phyloP scores from a whole-genome alignment of 2,888 invertebrate genomes.

The Orthosia cruda region DNA sequence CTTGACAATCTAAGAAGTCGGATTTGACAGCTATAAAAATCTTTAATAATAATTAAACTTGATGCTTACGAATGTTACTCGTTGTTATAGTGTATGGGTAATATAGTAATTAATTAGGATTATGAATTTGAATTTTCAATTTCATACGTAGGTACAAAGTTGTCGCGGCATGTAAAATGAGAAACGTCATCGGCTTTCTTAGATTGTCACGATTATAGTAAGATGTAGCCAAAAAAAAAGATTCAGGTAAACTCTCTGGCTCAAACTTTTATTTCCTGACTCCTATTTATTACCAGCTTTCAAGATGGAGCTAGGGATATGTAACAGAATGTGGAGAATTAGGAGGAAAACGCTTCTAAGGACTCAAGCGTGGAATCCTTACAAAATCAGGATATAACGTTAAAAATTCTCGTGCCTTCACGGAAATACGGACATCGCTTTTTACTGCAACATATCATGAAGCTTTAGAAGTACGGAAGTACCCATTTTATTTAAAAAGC shows the following conservation, averaged over 20 bases:
- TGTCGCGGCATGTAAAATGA: too few species aligned
- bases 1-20: too few species aligned
- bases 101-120: too few species aligned
- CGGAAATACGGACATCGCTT: background rate
- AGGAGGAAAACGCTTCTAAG: slow-evolving; percentile 7
- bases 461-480: background rate
- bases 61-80: too few species aligned
- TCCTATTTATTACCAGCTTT: background rate
- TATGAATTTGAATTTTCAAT: too few species aligned
- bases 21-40: too few species aligned
- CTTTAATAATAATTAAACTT: too few species aligned
- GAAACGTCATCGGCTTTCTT: too few species aligned
- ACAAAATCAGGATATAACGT: background rate
- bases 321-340: background rate
- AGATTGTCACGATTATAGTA: too few species aligned
- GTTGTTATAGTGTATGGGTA: too few species aligned
- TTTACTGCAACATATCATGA: background rate
- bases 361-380: background rate
- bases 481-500: background rate
- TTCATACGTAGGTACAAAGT: too few species aligned
- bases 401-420: background rate
- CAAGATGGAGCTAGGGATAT: background rate
- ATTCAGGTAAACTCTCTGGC: background rate
- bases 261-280: background rate
- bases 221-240: background rate